These are phyloP conservation scores for Peromyscus aztecus DNA, from an alignment of 2,797 vertebrate genomes.

Conservation along the genomic window DNA sequence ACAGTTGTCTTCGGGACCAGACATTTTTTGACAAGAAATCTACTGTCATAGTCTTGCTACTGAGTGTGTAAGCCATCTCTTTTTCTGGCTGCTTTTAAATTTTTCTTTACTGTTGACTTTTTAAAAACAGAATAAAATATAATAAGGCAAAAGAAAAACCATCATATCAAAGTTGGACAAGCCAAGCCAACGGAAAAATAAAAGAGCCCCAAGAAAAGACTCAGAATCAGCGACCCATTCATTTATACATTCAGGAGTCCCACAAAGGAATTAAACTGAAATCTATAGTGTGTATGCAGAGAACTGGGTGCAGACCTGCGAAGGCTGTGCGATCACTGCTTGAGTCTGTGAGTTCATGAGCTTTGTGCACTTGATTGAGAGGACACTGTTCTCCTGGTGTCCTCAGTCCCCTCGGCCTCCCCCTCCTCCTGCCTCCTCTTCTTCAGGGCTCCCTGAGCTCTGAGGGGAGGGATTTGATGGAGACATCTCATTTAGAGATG, in stretches of 20 bases:
- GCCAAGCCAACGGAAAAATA: not conserved
- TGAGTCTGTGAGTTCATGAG: not conserved
- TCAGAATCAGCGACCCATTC: not conserved
- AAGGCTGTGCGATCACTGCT: not conserved
- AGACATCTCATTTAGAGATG: not conserved
- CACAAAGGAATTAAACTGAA: too few relatives aligned
- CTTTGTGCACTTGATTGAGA: not conserved
- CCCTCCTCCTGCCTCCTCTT: not conserved
- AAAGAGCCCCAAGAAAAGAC: not conserved
- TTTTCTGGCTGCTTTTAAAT: not conserved
- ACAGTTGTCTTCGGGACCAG: not conserved
- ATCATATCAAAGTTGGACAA: not conserved
- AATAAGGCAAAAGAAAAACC: not conserved
- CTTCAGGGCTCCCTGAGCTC: not conserved
- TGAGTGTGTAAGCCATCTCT: not conserved
- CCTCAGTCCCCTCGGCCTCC: not conserved
- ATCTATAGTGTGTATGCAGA: not conserved
- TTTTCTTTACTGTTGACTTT: not conserved
- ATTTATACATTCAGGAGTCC: not conserved
- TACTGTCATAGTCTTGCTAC: not conserved
- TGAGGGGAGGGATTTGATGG: not conserved
- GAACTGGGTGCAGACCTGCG: not conserved
- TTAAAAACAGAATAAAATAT: not conserved
- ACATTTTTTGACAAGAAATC: not conserved
- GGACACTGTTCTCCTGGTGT: not conserved